phyloP scores from a whole-genome alignment of 2,113 vertebrate species.

The Gavia stellata region DNA sequence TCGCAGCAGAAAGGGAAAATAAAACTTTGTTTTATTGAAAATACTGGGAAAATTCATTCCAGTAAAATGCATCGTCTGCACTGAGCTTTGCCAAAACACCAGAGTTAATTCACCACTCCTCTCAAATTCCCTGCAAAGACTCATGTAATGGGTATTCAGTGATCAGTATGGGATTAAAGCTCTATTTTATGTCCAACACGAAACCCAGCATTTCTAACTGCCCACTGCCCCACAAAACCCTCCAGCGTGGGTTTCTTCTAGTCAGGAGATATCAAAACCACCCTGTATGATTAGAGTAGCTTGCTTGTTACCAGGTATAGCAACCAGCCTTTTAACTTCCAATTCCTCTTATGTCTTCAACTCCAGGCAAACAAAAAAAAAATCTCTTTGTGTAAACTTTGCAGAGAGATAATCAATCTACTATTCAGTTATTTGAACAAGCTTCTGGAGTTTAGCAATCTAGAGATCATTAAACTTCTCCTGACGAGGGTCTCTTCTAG shows the following conservation, averaged over 20 bases:
- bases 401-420: not conserved
- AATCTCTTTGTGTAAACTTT: not conserved
- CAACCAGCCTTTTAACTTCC: not conserved
- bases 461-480: not conserved
- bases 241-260: not conserved
- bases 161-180: not conserved
- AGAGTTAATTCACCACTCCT: not conserved
- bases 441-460: not conserved
- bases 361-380: not conserved
- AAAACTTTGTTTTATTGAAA: not conserved
- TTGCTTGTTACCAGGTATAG: not conserved
- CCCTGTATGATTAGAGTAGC: accelerated
- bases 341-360: not conserved
- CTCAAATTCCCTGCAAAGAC: not conserved
- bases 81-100: not conserved
- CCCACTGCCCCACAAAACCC: not conserved
- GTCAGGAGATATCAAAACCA: not conserved
- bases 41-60: not conserved
- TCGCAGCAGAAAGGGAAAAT: not conserved
- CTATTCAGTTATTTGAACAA: not conserved
- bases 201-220: not conserved
- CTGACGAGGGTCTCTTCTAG: not conserved
- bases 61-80: not conserved
- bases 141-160: not conserved
- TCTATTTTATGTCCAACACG: not conserved